Percentiles rank a stretch among this genome's conserved stretches.
Evolutionary conservation across 1,140 invertebrate genomes (phyloP).

Genomic region (Orius insidiosus): DNA sequence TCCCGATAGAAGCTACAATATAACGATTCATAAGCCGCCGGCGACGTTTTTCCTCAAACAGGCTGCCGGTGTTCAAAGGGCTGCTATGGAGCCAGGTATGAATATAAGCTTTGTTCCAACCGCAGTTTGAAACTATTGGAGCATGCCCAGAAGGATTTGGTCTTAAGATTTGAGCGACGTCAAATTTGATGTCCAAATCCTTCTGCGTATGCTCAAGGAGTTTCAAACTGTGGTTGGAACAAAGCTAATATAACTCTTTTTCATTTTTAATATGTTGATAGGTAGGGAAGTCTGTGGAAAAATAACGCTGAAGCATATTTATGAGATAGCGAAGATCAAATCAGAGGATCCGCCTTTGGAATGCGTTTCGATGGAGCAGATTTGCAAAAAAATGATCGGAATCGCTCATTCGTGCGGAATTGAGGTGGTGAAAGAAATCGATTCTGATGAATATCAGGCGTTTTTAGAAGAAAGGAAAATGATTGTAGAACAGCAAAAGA

Average conservation of each 20-base stretch:
- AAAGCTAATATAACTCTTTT: background rate
- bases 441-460: slow-evolving; percentile 62
- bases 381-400: slow-evolving; percentile 64
- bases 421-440: slow-evolving; percentile 64
- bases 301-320: slow-evolving; percentile 89
- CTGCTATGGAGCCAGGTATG: slow-evolving; percentile 56
- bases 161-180: too few species aligned
- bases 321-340: slow-evolving; percentile 96
- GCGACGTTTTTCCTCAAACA: slow-evolving; percentile 77
- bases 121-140: too few species aligned
- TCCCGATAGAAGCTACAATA: slow-evolving; percentile 69
- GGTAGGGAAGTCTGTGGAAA: slow-evolving; percentile 69
- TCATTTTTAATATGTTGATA: slow-evolving; percentile 26
- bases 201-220: too few species aligned
- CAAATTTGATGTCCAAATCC: too few species aligned
- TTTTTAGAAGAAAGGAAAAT: slow-evolving; percentile 65
- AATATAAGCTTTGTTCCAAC: too few species aligned
- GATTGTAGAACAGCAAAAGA: slow-evolving; percentile 55
- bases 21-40: slow-evolving; percentile 73
- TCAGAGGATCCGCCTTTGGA: slow-evolving; percentile 60
- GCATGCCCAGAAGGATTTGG: too few species aligned
- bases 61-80: slow-evolving; percentile 79
- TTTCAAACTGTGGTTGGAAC: too few species aligned
- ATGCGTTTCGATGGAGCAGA: slow-evolving; percentile 45
- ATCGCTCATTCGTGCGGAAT: slow-evolving; percentile 65